Percentiles rank a stretch among this genome's conserved stretches.
Conservation (phyloP, 1,140 invertebrate species). For the Aethina tumida region DNA sequence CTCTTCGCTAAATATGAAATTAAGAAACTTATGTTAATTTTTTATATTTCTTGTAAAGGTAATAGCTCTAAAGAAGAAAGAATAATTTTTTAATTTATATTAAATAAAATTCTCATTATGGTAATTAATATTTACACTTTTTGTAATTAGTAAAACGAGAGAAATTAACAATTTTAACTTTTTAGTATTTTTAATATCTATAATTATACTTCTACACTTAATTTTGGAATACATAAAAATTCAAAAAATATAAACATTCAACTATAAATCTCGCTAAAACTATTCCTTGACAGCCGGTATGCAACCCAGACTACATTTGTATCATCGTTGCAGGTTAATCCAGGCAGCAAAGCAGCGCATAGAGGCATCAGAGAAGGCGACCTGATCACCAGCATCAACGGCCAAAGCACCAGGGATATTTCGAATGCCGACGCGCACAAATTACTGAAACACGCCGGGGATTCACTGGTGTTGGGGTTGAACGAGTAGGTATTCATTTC, state of each 20-base stretch:
- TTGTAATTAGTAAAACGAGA: too few relatives aligned
- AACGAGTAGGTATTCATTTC: conserved; percentile 68
- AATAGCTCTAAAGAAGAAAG: too few relatives aligned
- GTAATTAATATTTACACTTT: too few relatives aligned
- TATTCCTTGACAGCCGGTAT: conserved; percentile 1
- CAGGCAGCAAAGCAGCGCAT: conserved; percentile 66
- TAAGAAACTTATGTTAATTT: too few relatives aligned
- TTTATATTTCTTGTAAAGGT: too few relatives aligned
- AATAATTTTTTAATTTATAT: too few relatives aligned
- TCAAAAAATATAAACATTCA: neutral
- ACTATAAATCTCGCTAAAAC: conserved; percentile 5
- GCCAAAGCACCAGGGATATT: conserved; percentile 53
- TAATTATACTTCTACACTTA: neutral
- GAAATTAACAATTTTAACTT: too few relatives aligned
- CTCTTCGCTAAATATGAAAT: too few relatives aligned
- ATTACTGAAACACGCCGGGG: conserved; percentile 58
- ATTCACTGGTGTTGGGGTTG: conserved; percentile 58
- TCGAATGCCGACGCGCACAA: conserved; percentile 66
- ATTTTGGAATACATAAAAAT: neutral
- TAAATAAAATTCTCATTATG: too few relatives aligned
- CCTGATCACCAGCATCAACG: conserved; percentile 70
- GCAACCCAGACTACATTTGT: conserved; percentile 12
- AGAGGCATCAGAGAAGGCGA: conserved; percentile 70
- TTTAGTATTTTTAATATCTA: too few relatives aligned
- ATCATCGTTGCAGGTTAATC: conserved; percentile 62